phyloP scores from a whole-genome alignment of 2,888 invertebrate genomes.

The Dioctria rufipes region DNA sequence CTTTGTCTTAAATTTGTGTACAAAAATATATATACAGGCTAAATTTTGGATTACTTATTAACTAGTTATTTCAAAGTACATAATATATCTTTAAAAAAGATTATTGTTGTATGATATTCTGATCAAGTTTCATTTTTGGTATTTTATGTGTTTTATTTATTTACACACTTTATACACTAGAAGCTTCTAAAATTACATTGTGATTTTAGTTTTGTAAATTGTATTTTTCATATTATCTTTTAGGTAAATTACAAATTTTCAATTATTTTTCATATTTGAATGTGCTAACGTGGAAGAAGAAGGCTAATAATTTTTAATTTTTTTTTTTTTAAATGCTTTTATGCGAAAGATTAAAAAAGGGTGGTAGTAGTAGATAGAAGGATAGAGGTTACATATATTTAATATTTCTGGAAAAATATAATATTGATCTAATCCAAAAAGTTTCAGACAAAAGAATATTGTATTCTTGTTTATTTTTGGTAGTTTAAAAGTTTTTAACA shows the following conservation, averaged over 20 bases:
- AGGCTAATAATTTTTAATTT: not conserved
- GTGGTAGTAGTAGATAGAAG: not conserved
- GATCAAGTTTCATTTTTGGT: constrained; percentile 46
- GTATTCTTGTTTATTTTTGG: not conserved
- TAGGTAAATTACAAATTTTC: not conserved
- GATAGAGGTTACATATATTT: not conserved
- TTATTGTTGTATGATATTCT: constrained; percentile 39
- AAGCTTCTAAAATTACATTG: constrained; percentile 36
- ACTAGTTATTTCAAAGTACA: constrained; percentile 31
- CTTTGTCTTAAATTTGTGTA: constrained; percentile 48
- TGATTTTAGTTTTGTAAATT: not conserved
- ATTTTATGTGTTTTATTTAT: constrained; percentile 31
- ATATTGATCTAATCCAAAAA: constrained; percentile 16
- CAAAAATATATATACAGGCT: constrained; percentile 55
- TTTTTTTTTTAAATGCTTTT: constrained; percentile 12
- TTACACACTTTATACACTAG: constrained; percentile 18
- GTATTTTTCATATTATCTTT: not conserved
- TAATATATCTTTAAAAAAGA: constrained; percentile 25
- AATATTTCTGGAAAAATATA: constrained; percentile 13
- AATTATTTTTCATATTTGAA: constrained; percentile 13
- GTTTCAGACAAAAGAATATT: constrained; percentile 11
- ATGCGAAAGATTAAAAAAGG: constrained; percentile 10
- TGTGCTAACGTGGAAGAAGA: constrained; percentile 32
- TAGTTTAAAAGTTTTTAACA: constrained; percentile 21
- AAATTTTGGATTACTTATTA: constrained; percentile 44